phyloP scores from a whole-genome alignment of 2,797 vertebrate species.

The Hyperoplus immaculatus region DNA sequence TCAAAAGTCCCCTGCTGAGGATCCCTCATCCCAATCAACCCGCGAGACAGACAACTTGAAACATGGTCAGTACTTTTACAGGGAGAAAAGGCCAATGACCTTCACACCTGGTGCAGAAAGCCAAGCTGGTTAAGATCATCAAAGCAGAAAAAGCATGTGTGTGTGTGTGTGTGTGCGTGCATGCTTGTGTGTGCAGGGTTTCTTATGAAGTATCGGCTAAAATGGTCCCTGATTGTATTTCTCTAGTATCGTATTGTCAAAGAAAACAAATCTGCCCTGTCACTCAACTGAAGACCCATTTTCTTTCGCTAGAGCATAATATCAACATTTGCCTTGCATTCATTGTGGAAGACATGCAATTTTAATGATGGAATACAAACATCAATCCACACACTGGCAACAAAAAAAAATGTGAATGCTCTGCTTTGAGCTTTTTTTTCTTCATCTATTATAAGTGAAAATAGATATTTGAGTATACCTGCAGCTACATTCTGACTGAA shows the following conservation, averaged over 20 bases:
- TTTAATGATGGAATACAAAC: conserved; percentile 67
- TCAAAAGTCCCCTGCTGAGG: conserved; percentile 30
- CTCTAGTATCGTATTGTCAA: conserved; percentile 54
- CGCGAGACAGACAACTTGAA: conserved; percentile 39
- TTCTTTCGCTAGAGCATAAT: conserved; percentile 32
- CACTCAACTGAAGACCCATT: conserved; percentile 55
- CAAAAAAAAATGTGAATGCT: conserved; percentile 46
- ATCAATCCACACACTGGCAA: conserved; percentile 46
- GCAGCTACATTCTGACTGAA: conserved; percentile 28
- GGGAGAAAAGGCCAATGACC: conserved; percentile 61
- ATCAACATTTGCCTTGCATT: conserved; percentile 68
- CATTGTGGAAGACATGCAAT: conserved; percentile 47
- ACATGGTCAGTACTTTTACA: conserved; percentile 49
- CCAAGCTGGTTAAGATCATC: conserved; percentile 62
- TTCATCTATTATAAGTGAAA: conserved; percentile 36
- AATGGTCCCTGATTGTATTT: conserved; percentile 54
- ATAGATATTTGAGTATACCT: conserved; percentile 41
- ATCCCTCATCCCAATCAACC: conserved; percentile 51
- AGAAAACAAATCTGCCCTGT: conserved; percentile 67
- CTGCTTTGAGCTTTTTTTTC: conserved; percentile 29
- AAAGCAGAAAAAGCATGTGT: conserved; percentile 50
- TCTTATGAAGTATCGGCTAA: conserved; percentile 34
- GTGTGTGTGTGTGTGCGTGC: conserved; percentile 22
- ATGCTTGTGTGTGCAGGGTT: not conserved
- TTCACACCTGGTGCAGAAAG: conserved; percentile 58